Evolutionary conservation across 2,888 invertebrate genomes (phyloP).

Genomic region (Agonopterix arenella): DNA sequence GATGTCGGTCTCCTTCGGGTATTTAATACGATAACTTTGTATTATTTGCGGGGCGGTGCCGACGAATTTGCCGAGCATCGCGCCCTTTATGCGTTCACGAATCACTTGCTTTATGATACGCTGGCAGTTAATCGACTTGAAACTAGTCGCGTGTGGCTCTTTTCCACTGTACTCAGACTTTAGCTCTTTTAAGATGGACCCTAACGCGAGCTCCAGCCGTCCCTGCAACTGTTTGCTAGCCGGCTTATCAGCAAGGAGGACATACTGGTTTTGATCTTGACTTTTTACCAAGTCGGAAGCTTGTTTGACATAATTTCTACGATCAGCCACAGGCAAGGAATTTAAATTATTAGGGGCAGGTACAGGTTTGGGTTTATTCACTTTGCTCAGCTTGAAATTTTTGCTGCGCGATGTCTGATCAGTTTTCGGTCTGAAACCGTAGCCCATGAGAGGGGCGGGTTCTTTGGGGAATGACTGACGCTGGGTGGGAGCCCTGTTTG

Average conservation of each 20-base stretch:
- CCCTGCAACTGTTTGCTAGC: slow-evolving; percentile 41
- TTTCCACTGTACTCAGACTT: slow-evolving; percentile 17
- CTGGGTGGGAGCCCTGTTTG: neutral
- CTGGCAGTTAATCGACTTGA: slow-evolving; percentile 18
- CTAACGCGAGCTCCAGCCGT: slow-evolving; percentile 55
- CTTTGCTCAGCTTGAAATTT: slow-evolving; percentile 31
- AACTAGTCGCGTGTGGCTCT: slow-evolving; percentile 7
- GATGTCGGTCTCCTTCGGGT: slow-evolving; percentile 34
- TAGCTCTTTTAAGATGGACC: slow-evolving; percentile 44
- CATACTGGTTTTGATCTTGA: slow-evolving; percentile 6
- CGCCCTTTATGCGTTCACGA: slow-evolving; percentile 43
- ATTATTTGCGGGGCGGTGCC: slow-evolving; percentile 27
- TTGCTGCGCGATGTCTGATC: slow-evolving; percentile 13
- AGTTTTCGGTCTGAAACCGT: slow-evolving; percentile 9
- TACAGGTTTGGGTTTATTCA: slow-evolving; percentile 27
- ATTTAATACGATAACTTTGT: slow-evolving; percentile 35
- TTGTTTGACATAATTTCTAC: slow-evolving; percentile 20
- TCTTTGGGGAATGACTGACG: slow-evolving; percentile 15
- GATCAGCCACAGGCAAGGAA: slow-evolving; percentile 19
- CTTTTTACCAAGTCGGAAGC: slow-evolving; percentile 7
- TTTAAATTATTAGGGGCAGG: slow-evolving; percentile 24
- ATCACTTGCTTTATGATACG: slow-evolving; percentile 44
- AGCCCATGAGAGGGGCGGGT: slow-evolving; percentile 5
- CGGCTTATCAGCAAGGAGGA: slow-evolving; percentile 28
- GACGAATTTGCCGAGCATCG: slow-evolving; percentile 44